Evolutionary conservation across 1,140 invertebrate genomes (phyloP), one percentile per base, ranked within the genome.

Genomic region (Bombus cullumanus): DNA sequence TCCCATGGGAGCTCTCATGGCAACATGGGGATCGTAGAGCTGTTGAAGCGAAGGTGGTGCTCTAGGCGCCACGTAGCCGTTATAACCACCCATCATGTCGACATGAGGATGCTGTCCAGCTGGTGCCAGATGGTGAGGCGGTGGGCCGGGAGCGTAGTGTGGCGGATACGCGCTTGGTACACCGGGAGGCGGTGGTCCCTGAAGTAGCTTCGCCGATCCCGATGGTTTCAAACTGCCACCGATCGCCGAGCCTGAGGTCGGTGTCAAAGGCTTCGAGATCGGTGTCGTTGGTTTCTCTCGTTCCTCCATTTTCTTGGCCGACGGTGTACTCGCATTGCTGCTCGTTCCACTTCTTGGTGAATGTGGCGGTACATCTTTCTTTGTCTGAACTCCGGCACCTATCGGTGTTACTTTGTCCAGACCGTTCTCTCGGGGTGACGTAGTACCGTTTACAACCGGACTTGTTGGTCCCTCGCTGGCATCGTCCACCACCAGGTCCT

Each of bases 401-500:
- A 86, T 72, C 10, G 91, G 88, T 1, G 93, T 94, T 81, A 92
- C 94, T 89, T 97, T 97, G 86, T 96, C 96, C 64, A 97, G 94
- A 13, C 98, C 98, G 92, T 98, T 98, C 94, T 98, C 98, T 80
- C 98, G 94, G 0, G 98, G 98, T 8, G 97, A 98, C 6, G 97
- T 96, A 0, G 97, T 97, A 2, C 97, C 97, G 92, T 98, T 95
- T 25, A 94, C 92, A 0, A 92, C 96, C 89, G 94, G 95, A 85
- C 94, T 95, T n/a, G 92, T 91, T n/a, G 95, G 93, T n/a, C 93
- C 97, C 94, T 98, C 97, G 88, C 97, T 97, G 18, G 98, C 98
- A 93, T 99, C 98, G 96, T 99, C 99, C 75, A 99, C 99, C 88
- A 99, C 98, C 91, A 99, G 96, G 95, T 99, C 98, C 95, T 99